Conservation (phyloP, 2,888 invertebrate genomes). For the Schizaphis graminum region DNA sequence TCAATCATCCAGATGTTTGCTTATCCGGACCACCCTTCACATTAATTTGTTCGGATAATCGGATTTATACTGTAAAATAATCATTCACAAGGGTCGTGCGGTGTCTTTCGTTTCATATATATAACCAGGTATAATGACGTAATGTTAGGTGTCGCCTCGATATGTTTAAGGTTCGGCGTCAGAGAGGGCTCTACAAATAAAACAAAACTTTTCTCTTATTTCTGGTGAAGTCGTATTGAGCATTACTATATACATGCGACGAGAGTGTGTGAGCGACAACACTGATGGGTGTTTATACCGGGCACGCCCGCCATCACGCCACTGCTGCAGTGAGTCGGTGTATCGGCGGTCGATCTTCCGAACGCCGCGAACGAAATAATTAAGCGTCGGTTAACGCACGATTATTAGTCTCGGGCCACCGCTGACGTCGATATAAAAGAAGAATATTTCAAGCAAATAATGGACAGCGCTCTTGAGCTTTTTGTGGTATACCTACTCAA, state of each 20-base stretch:
- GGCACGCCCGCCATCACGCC: background rate
- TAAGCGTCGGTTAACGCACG: background rate
- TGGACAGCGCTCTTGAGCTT: background rate
- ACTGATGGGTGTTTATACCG: background rate
- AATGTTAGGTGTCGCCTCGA: background rate
- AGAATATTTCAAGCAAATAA: background rate
- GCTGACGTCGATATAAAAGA: constrained; percentile 26
- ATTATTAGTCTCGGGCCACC: constrained; percentile 16
- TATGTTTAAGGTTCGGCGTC: background rate
- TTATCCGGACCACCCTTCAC: too few species aligned
- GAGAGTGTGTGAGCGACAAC: background rate
- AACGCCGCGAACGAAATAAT: background rate
- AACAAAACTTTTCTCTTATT: background rate
- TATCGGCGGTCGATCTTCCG: background rate
- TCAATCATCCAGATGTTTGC: too few species aligned
- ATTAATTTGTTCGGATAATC: too few species aligned
- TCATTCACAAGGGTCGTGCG: too few species aligned
- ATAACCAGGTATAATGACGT: background rate
- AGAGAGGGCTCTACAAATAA: background rate
- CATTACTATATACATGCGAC: background rate
- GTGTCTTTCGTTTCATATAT: background rate
- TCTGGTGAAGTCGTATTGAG: background rate
- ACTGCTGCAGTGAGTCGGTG: background rate
- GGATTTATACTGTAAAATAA: too few species aligned
- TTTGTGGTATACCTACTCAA: background rate